A percentile compares a stretch with the other conserved stretches of the same genome.
phyloP scores from a whole-genome alignment of 1,140 invertebrate species.

The Phymorhynchus buccinoides region DNA sequence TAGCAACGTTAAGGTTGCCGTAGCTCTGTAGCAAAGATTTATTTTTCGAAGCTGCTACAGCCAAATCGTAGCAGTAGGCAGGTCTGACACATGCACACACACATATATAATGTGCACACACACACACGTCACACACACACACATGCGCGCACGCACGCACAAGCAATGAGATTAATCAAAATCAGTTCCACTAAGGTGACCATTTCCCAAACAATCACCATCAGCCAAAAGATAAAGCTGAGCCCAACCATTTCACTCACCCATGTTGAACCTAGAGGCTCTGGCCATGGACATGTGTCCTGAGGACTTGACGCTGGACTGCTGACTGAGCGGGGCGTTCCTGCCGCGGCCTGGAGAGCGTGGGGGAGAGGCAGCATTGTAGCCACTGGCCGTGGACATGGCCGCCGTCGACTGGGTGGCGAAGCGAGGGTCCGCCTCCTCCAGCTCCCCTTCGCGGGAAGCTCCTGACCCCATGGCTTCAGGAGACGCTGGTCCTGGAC shows the following conservation, averaged over 20 bases:
- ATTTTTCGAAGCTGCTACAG: too few species aligned
- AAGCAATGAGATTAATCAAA: too few species aligned
- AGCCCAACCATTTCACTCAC: neutral
- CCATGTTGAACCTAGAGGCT: conserved; percentile 29
- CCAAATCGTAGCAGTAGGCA: too few species aligned
- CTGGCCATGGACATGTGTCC: conserved; percentile 37
- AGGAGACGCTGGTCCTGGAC: neutral
- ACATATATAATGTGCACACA: too few species aligned
- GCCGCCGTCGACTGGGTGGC: conserved; percentile 36
- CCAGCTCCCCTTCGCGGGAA: conserved; percentile 27
- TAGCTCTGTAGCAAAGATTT: too few species aligned
- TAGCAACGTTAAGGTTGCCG: too few species aligned
- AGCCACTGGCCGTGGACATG: conserved; percentile 30
- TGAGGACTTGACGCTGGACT: conserved; percentile 24
- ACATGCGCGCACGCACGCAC: too few species aligned
- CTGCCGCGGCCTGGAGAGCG: conserved; percentile 20
- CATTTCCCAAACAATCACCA: too few species aligned
- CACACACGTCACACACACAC: too few species aligned
- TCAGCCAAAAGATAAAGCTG: too few species aligned
- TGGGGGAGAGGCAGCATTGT: neutral
- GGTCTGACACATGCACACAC: too few species aligned
- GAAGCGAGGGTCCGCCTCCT: conserved; percentile 34
- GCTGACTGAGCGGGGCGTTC: neutral
- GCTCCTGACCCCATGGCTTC: conserved; percentile 26
- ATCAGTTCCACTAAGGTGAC: too few species aligned